Percentiles rank a stretch among this genome's conserved stretches.
Conservation (phyloP, 1,140 invertebrate species). For the Augochlora pura region DNA sequence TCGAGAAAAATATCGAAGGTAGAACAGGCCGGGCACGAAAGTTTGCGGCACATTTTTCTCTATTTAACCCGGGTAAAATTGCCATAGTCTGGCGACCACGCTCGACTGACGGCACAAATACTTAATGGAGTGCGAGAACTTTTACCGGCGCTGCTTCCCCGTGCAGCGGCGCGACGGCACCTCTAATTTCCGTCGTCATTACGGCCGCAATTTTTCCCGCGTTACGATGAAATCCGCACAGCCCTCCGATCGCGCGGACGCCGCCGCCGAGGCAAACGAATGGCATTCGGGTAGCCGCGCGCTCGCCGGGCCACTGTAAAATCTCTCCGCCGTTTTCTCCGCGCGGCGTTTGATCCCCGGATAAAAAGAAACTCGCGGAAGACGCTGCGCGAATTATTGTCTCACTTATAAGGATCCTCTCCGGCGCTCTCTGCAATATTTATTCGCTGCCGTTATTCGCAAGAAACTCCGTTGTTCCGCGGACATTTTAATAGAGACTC, state of each 20-base stretch:
- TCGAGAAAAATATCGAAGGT: neutral
- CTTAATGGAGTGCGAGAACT: conserved; percentile 39
- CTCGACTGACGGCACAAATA: conserved; percentile 27
- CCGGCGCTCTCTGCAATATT: too few relatives aligned
- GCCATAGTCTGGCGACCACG: conserved; percentile 12
- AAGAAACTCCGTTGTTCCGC: too few relatives aligned
- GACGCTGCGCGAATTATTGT: too few relatives aligned
- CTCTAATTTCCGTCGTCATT: conserved; percentile 35
- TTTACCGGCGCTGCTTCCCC: neutral
- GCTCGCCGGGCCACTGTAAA: too few relatives aligned
- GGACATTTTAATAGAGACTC: too few relatives aligned
- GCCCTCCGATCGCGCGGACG: neutral
- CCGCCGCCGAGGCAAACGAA: too few relatives aligned
- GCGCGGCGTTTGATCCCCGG: too few relatives aligned
- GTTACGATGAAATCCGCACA: neutral
- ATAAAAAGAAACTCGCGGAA: too few relatives aligned
- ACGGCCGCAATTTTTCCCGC: conserved; percentile 9
- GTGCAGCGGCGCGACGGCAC: conserved; percentile 2
- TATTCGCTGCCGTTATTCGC: too few relatives aligned
- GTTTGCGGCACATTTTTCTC: conserved; percentile 28
- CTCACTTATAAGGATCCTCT: too few relatives aligned
- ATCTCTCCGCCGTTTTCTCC: too few relatives aligned
- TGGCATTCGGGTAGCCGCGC: too few relatives aligned
- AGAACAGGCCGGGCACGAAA: neutral
- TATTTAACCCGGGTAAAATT: conserved; percentile 38